Evolutionary conservation across 2,888 invertebrate species (phyloP).

Genomic region (Allygus modestus): DNA sequence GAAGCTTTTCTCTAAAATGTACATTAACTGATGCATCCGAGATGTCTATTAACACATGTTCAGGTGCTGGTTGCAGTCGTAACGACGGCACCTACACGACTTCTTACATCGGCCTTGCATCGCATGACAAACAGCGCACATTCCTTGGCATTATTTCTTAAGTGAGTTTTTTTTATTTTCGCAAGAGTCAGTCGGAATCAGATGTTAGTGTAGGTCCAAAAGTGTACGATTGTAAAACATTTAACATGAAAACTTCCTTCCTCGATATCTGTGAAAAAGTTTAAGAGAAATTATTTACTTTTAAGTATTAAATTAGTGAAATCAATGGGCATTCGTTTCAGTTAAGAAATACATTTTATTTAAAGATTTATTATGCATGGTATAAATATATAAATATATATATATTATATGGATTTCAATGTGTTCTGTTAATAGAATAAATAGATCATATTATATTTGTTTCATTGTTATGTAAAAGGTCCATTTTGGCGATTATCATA

Average conservation of each 20-base stretch:
- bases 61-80: slow-evolving; percentile 37
- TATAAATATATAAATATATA: slow-evolving; percentile 59
- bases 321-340: slow-evolving; percentile 63
- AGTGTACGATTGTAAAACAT: slow-evolving; percentile 53
- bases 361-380: slow-evolving; percentile 62
- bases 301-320: slow-evolving; percentile 61
- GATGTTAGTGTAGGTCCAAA: slow-evolving; percentile 47
- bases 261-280: slow-evolving; percentile 51
- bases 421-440: slow-evolving; percentile 60
- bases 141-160: slow-evolving; percentile 43
- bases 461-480: slow-evolving; percentile 61
- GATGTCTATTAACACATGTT: slow-evolving; percentile 16
- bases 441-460: slow-evolving; percentile 60
- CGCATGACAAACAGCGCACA: slow-evolving; percentile 38
- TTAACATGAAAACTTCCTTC: slow-evolving; percentile 41
- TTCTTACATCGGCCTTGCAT: slow-evolving; percentile 32
- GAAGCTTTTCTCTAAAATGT: slow-evolving; percentile 49
- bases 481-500: slow-evolving; percentile 60
- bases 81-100: slow-evolving; percentile 15
- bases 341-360: slow-evolving; percentile 63
- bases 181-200: slow-evolving; percentile 43
- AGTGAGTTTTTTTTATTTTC: slow-evolving; percentile 17
- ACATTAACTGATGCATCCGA: slow-evolving; percentile 28
- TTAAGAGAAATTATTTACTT: slow-evolving; percentile 63
- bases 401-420: slow-evolving; percentile 59